Evolutionary conservation across 2,797 vertebrate species (phyloP).

Genomic region (Cirrhinus molitorella): DNA sequence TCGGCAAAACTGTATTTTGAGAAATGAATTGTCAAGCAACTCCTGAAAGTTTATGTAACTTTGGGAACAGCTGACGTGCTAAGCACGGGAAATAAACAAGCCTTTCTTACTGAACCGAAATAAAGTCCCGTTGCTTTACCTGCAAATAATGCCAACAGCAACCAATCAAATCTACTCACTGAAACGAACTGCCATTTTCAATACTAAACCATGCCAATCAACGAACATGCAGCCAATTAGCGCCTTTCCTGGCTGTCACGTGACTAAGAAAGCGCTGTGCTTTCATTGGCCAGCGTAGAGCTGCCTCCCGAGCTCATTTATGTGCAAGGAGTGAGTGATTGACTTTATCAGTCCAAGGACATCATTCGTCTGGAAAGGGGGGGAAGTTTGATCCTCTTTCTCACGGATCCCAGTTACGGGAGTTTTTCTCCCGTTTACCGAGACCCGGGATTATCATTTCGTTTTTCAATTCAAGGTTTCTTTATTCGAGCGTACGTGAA

Average conservation of each 20-base stretch:
- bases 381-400: slow-evolving; percentile 87
- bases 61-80: slow-evolving; percentile 58
- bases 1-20: slow-evolving; percentile 5
- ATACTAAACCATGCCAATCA: slow-evolving; percentile 87
- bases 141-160: slow-evolving; percentile 80
- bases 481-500: slow-evolving; percentile 65
- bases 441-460: slow-evolving; percentile 74
- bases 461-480: slow-evolving; percentile 67
- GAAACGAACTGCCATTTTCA: slow-evolving; percentile 88
- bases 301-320: slow-evolving; percentile 93
- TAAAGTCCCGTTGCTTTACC: slow-evolving; percentile 81
- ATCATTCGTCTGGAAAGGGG: slow-evolving; percentile 90
- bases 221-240: slow-evolving; percentile 83
- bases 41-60: slow-evolving; percentile 50
- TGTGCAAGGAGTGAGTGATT: slow-evolving; percentile 95
- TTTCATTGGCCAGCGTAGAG: slow-evolving; percentile 85
- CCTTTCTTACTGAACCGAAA: slow-evolving; percentile 64
- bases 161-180: slow-evolving; percentile 86
- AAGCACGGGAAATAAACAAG: slow-evolving; percentile 56
- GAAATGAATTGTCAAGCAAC: not conserved
- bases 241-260: slow-evolving; percentile 78
- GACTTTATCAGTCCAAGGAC: slow-evolving; percentile 98
- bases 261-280: slow-evolving; percentile 77
- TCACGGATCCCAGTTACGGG: slow-evolving; percentile 84
- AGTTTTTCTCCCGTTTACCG: slow-evolving; percentile 78